phyloP scores from a whole-genome alignment of 2,113 vertebrate species.

The Gavialis gangeticus region DNA sequence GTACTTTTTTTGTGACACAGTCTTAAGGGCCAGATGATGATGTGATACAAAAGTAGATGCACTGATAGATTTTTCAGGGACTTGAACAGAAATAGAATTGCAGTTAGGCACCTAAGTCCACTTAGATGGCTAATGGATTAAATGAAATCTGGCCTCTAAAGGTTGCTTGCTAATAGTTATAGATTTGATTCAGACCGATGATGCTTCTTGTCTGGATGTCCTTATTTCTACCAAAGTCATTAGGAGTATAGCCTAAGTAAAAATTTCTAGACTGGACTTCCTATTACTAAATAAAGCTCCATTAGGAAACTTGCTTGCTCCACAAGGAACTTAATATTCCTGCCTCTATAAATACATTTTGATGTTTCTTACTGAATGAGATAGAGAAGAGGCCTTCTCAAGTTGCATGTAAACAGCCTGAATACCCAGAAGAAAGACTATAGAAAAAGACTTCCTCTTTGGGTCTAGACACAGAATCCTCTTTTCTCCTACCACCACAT shows the following conservation, averaged over 20 bases:
- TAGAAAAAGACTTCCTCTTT: neutral
- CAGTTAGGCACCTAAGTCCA: too few relatives aligned
- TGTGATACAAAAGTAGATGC: neutral
- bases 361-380: neutral
- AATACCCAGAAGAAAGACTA: neutral
- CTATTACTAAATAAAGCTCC: neutral
- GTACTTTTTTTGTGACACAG: too few relatives aligned
- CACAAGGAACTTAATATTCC: neutral
- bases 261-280: neutral
- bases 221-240: neutral
- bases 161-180: neutral
- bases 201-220: neutral
- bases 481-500: neutral
- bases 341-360: neutral
- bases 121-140: too few relatives aligned
- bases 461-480: neutral
- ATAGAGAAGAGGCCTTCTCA: neutral
- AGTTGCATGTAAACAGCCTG: neutral
- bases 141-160: too few relatives aligned
- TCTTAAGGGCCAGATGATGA: neutral
- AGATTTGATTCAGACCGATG: neutral
- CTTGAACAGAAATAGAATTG: too few relatives aligned
- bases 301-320: neutral
- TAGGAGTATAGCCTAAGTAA: neutral
- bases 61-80: too few relatives aligned